Conservation (phyloP, 2,797 vertebrate genomes). For the Intellagama lesueurii region DNA sequence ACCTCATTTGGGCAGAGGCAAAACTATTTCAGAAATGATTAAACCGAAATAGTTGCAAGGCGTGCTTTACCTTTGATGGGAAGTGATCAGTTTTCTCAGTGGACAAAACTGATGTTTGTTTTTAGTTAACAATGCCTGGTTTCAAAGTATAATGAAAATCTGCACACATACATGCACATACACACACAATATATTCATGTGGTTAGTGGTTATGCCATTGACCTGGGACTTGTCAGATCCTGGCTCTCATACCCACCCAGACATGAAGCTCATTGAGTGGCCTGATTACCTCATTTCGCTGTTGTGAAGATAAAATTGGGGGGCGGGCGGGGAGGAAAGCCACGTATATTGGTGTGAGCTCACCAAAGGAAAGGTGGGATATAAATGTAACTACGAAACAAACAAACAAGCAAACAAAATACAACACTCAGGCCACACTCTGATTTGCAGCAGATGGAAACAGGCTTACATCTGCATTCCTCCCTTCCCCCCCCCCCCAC, state of each 20-base stretch:
- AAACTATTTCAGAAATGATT: background rate
- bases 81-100: background rate
- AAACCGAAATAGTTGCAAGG: background rate
- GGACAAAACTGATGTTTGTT: background rate
- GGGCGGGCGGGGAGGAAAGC: no score
- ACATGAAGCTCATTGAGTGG: no score
- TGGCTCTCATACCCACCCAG: no score
- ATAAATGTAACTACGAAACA: no score
- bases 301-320: no score
- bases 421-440: background rate
- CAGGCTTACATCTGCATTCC: background rate
- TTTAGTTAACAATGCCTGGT: background rate
- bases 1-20: background rate
- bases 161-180: background rate
- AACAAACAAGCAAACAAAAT: no score
- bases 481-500: no score
- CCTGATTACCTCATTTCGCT: no score
- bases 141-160: background rate
- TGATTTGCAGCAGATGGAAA: background rate
- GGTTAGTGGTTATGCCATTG: no score
- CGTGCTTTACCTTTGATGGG: background rate
- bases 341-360: no score
- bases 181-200: background rate
- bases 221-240: no score
- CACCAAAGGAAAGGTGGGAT: no score